phyloP scores from a whole-genome alignment of 2,888 invertebrate genomes.

The Yponomeuta evonymella region DNA sequence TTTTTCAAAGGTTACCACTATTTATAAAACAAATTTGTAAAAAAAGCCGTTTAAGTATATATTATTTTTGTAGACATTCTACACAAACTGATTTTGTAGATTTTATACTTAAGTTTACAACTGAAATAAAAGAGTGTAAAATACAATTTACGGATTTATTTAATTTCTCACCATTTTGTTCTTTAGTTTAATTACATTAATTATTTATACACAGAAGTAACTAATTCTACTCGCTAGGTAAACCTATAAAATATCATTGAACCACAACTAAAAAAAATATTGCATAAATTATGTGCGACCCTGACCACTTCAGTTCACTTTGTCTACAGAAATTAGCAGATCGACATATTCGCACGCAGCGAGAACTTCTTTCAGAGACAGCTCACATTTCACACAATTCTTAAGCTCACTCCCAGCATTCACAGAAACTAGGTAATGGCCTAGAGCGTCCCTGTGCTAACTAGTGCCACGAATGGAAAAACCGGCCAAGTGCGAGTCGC shows the following conservation, averaged over 20 bases:
- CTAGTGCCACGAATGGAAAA: no score
- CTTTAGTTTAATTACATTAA: background rate
- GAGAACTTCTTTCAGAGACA: no score
- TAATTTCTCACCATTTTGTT: constrained; percentile 18
- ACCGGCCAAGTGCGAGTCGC: no score
- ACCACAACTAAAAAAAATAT: background rate
- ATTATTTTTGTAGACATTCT: background rate
- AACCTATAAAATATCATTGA: background rate
- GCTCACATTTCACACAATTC: no score
- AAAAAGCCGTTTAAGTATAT: background rate
- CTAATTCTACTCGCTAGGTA: background rate
- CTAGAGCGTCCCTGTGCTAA: no score
- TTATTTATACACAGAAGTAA: background rate
- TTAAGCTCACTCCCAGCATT: no score
- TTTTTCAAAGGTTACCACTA: constrained; percentile 50
- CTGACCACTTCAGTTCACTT: no score
- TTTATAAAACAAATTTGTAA: background rate
- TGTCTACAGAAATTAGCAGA: no score
- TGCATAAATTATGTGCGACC: no score
- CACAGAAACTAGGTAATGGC: no score
- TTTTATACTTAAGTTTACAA: background rate
- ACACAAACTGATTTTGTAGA: background rate
- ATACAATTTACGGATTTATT: constrained; percentile 20
- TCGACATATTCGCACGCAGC: no score
- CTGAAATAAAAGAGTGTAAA: constrained; percentile 29